phyloP scores from a whole-genome alignment of 2,113 vertebrate genomes.

The Pygoscelis antarcticus region DNA sequence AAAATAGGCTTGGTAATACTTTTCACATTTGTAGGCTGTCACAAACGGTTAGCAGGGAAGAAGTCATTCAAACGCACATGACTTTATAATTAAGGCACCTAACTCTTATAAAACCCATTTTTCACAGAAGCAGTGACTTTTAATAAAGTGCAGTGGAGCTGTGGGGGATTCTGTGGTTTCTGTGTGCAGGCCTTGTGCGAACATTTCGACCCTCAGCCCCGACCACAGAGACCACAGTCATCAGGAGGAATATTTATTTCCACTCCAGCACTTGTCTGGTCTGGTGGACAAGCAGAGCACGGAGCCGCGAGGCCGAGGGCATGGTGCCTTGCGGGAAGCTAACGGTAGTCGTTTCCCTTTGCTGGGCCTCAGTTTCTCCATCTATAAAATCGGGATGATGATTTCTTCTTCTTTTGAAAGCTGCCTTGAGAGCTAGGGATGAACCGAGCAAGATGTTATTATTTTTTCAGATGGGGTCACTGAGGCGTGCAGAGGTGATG shows the following conservation, averaged over 20 bases:
- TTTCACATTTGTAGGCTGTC: slow-evolving; percentile 75
- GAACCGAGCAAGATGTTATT: not conserved
- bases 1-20: slow-evolving; percentile 73
- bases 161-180: slow-evolving; percentile 70
- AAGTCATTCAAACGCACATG: slow-evolving; percentile 57
- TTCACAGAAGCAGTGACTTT: slow-evolving; percentile 60
- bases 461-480: not conserved
- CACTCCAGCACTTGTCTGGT: slow-evolving; percentile 44
- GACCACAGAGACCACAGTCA: slow-evolving; percentile 67
- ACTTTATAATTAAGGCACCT: slow-evolving; percentile 66
- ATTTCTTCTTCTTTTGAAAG: not conserved
- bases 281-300: not conserved
- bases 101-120: slow-evolving; percentile 47
- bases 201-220: slow-evolving; percentile 52
- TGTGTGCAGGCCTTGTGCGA: slow-evolving; percentile 45
- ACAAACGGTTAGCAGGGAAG: slow-evolving; percentile 45
- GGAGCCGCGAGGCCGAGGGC: not conserved
- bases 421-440: not conserved
- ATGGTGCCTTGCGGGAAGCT: not conserved
- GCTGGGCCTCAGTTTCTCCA: not conserved
- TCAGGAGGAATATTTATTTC: slow-evolving; percentile 66
- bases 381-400: not conserved
- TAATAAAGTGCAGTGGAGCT: slow-evolving; percentile 61
- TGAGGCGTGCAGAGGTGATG: not conserved
- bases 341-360: not conserved